Percentiles rank a stretch among this genome's conserved stretches.
These are phyloP conservation scores for Choristoneura fumiferana DNA, from an alignment of 1,140 invertebrate species.

Conservation along the genomic window DNA sequence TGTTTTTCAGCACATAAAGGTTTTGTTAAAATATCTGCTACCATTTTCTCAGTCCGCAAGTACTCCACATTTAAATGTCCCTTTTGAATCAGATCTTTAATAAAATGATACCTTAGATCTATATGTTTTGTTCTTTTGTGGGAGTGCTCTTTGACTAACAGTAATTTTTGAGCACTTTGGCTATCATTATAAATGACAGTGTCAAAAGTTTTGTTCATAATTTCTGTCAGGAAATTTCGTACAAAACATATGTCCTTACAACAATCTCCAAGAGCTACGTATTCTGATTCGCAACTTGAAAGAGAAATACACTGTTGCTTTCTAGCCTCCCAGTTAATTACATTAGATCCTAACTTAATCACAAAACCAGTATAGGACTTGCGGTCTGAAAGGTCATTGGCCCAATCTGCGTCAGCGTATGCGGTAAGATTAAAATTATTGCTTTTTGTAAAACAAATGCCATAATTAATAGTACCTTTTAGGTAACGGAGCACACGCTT, in stretches of 20 bases:
- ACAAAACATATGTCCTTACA: slow-evolving; percentile 19
- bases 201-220: background rate
- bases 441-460: too few species aligned
- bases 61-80: slow-evolving; percentile 4
- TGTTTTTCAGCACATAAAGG: slow-evolving; percentile 14
- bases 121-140: slow-evolving; percentile 24
- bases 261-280: background rate
- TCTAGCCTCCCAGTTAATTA: too few species aligned
- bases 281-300: background rate
- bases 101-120: slow-evolving; percentile 22
- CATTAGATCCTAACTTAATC: slow-evolving; percentile 6
- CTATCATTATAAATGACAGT: slow-evolving; percentile 18
- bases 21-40: slow-evolving; percentile 22
- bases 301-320: background rate
- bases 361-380: slow-evolving; percentile 49
- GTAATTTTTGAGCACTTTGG: slow-evolving; percentile 22
- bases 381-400: slow-evolving; percentile 38
- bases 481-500: too few species aligned
- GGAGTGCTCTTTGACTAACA: slow-evolving; percentile 5
- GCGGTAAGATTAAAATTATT: too few species aligned
- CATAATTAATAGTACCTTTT: too few species aligned
- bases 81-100: slow-evolving; percentile 22
- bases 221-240: slow-evolving; percentile 19
- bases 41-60: slow-evolving; percentile 14
- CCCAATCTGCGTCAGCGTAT: slow-evolving; percentile 46